A percentile compares a stretch with the other conserved stretches of the same genome.
Conservation (phyloP, 2,113 vertebrate species). For the Paracanthobrama guichenoti region DNA sequence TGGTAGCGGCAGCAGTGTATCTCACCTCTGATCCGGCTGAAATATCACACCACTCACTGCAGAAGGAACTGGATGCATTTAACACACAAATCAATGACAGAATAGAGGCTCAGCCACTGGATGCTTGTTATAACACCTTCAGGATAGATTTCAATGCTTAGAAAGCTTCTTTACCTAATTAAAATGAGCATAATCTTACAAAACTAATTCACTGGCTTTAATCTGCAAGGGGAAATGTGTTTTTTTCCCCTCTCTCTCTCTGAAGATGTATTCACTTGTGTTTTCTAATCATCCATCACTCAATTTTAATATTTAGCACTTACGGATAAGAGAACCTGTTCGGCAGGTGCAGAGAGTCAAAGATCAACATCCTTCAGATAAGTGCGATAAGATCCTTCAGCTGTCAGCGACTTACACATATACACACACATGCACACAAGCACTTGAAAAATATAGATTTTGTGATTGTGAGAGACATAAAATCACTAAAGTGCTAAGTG, state of each 20-base stretch:
- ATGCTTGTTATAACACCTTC: constrained; percentile 26
- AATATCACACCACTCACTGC: constrained; percentile 38
- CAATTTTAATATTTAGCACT: not conserved
- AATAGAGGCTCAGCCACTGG: not conserved
- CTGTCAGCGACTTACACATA: constrained; percentile 29
- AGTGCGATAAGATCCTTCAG: constrained; percentile 31
- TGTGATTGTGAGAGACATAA: constrained; percentile 22
- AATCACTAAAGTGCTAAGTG: constrained; percentile 27
- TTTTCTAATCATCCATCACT: not conserved
- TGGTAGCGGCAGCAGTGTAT: not conserved
- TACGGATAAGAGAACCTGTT: constrained; percentile 2
- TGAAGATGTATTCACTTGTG: not conserved
- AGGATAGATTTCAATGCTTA: constrained; percentile 17
- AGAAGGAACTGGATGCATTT: constrained; percentile 39
- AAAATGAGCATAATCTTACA: constrained; percentile 20
- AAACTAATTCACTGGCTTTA: not conserved
- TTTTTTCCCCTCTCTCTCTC: not conserved
- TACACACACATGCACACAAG: constrained; percentile 48
- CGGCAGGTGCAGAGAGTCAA: constrained; percentile 20
- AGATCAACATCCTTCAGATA: constrained; percentile 18
- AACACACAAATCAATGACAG: constrained; percentile 38
- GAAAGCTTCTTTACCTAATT: constrained; percentile 20
- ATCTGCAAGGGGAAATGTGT: not conserved
- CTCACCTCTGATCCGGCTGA: constrained; percentile 25
- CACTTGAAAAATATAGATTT: constrained; percentile 24